phyloP scores from a whole-genome alignment of 2,113 vertebrate genomes.

The Clupea harengus region DNA sequence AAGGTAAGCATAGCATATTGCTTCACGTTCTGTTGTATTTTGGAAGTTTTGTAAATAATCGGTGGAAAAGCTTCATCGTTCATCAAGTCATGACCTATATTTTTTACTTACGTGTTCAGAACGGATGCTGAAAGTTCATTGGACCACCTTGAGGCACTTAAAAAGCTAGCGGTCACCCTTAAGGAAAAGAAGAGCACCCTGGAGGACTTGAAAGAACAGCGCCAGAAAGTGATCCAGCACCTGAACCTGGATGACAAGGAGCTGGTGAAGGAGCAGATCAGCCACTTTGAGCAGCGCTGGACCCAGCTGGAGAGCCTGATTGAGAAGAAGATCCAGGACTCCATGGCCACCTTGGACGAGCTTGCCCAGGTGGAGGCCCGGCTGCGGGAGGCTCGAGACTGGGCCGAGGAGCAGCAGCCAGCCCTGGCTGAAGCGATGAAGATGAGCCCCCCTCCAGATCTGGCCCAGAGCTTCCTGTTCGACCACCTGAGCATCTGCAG shows the following conservation, averaged over 20 bases:
- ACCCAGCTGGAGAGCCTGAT: constrained; percentile 86
- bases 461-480: constrained; percentile 87
- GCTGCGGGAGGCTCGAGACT: constrained; percentile 86
- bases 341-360: constrained; percentile 84
- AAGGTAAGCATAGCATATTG: constrained; percentile 68
- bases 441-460: constrained; percentile 86
- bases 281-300: constrained; percentile 91
- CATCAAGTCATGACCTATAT: neutral
- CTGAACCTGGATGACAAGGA: constrained; percentile 91
- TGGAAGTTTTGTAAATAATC: neutral
- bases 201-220: constrained; percentile 87
- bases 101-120: constrained; percentile 59
- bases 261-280: constrained; percentile 88
- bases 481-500: constrained; percentile 90
- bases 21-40: neutral
- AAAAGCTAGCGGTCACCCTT: constrained; percentile 79
- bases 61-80: too few species aligned
- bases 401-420: constrained; percentile 89
- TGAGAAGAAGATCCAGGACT: constrained; percentile 86
- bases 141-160: constrained; percentile 84
- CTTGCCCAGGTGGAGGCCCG: constrained; percentile 77
- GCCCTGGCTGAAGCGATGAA: constrained; percentile 79
- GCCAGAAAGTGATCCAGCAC: constrained; percentile 82
- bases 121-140: constrained; percentile 91
- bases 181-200: constrained; percentile 82